A percentile compares a stretch with the other conserved stretches of the same genome.
phyloP scores from a whole-genome alignment of 2,888 invertebrate genomes.

The Aromia moschata region DNA sequence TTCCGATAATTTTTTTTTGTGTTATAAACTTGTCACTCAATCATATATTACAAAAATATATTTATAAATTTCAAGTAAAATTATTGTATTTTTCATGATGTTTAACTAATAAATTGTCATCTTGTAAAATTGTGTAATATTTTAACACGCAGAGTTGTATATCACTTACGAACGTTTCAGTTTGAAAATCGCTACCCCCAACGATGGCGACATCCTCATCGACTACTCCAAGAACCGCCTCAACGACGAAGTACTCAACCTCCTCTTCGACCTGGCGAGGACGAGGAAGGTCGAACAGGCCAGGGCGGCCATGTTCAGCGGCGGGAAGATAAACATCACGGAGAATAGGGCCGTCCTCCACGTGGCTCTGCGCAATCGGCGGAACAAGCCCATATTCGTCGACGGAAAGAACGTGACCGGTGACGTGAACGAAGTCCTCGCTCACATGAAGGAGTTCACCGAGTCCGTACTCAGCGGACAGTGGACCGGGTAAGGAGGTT shows the following conservation, averaged over 20 bases:
- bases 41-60: too few relatives aligned
- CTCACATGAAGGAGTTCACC: conserved; percentile 95
- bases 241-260: conserved; percentile 76
- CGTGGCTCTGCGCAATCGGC: conserved; percentile 89
- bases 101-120: too few relatives aligned
- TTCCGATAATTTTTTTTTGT: too few relatives aligned
- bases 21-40: too few relatives aligned
- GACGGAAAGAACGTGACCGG: conserved; percentile 92
- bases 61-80: too few relatives aligned
- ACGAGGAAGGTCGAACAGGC: conserved; percentile 85
- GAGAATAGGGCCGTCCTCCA: conserved; percentile 97
- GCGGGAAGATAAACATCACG: conserved; percentile 97
- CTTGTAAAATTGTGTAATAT: too few relatives aligned
- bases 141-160: too few relatives aligned
- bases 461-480: conserved; percentile 76
- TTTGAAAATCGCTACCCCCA: conserved; percentile 77
- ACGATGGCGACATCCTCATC: conserved; percentile 89
- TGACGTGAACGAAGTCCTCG: conserved; percentile 88
- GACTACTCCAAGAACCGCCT: conserved; percentile 98
- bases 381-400: conserved; percentile 80
- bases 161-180: too few relatives aligned
- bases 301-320: conserved; percentile 89
- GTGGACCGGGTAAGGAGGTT: conserved; percentile 76
- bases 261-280: conserved; percentile 84
- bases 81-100: too few relatives aligned